Conservation (phyloP, 2,888 invertebrate species). For the Phlogophora meticulosa region DNA sequence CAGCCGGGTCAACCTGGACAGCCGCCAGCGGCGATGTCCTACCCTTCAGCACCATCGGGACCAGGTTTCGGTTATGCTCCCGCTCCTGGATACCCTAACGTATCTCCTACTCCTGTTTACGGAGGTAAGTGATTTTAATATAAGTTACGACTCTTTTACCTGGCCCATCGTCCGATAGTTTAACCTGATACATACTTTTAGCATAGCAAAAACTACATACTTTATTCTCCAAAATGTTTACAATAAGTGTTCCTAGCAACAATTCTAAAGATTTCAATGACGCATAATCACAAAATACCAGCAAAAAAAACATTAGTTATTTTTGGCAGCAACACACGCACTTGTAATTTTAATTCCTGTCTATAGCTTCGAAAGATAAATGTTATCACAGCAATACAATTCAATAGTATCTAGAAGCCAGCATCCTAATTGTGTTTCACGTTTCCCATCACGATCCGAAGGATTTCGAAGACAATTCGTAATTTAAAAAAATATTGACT, state of each 20-base stretch:
- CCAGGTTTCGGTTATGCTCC: constrained; percentile 58
- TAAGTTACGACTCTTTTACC: not conserved
- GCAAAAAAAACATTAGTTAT: constrained; percentile 32
- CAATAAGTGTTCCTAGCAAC: not conserved
- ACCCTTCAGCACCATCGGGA: constrained; percentile 66
- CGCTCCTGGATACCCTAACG: constrained; percentile 47
- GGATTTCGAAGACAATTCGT: too few relatives aligned
- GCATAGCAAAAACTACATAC: too few relatives aligned
- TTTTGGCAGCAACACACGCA: constrained; percentile 30
- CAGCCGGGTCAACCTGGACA: constrained; percentile 57
- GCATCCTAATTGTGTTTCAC: too few relatives aligned
- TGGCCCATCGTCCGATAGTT: not conserved
- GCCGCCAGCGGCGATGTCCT: constrained; percentile 78
- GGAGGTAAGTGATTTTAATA: constrained; percentile 61
- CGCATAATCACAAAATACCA: constrained; percentile 15
- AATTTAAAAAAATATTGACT: too few relatives aligned
- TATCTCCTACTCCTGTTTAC: constrained; percentile 65
- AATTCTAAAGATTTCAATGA: constrained; percentile 31
- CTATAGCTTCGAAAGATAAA: constrained; percentile 14
- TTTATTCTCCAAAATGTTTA: not conserved
- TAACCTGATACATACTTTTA: too few relatives aligned
- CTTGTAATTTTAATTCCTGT: constrained; percentile 10
- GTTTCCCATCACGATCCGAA: too few relatives aligned
- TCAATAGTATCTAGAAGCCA: not conserved
- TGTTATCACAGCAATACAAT: constrained; percentile 1